These are phyloP conservation scores for Felis chaus DNA, from an alignment of 2,113 vertebrate species.

Conservation along the genomic window DNA sequence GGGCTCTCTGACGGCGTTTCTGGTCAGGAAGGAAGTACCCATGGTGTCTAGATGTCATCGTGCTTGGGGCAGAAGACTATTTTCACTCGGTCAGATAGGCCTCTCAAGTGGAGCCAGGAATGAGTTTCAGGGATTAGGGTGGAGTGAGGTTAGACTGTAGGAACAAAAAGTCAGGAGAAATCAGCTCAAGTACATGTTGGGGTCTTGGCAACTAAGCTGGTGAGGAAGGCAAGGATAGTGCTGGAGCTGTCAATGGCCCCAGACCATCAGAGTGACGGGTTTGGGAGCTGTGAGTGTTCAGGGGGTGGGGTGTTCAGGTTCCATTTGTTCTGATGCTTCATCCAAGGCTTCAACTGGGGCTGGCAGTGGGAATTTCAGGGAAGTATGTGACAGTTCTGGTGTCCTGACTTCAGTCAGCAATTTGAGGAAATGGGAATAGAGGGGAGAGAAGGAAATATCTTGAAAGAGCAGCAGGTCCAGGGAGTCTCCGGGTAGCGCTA, in stretches of 20 bases:
- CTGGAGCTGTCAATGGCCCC: not conserved
- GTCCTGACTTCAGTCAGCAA: not conserved
- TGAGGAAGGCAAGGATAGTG: not conserved
- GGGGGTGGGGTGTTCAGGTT: not conserved
- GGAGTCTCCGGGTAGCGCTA: not conserved
- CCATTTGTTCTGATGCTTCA: not conserved
- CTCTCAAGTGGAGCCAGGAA: slow-evolving; percentile 69
- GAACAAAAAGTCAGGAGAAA: slow-evolving; percentile 46
- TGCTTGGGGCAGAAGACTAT: slow-evolving; percentile 50
- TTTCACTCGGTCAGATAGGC: slow-evolving; percentile 51
- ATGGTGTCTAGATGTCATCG: slow-evolving; percentile 51
- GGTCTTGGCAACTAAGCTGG: slow-evolving; percentile 19
- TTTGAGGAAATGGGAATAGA: not conserved
- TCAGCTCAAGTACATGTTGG: not conserved
- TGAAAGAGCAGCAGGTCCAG: not conserved
- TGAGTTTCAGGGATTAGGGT: slow-evolving; percentile 63
- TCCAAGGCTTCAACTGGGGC: not conserved
- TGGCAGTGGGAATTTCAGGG: not conserved
- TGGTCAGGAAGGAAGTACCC: slow-evolving; percentile 59
- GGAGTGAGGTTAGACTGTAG: slow-evolving; percentile 45
- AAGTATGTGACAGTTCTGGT: not conserved
- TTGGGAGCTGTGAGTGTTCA: not conserved
- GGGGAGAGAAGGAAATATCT: not conserved
- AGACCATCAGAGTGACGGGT: not conserved
- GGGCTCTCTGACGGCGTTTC: slow-evolving; percentile 56